These are phyloP conservation scores for Potamilus streckersoni DNA, from an alignment of 1,140 invertebrate species.

Conservation along the genomic window DNA sequence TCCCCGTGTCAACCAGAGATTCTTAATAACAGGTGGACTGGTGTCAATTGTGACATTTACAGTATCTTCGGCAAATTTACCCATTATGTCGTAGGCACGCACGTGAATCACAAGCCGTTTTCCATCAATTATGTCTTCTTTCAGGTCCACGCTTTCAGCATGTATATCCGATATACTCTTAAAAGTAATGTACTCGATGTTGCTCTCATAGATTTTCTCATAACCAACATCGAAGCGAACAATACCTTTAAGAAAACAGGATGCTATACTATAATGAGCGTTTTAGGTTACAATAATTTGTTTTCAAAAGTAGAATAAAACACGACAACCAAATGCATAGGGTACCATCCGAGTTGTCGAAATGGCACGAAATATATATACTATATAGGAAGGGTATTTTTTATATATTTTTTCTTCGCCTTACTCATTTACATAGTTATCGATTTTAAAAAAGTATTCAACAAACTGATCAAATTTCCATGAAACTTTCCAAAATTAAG, in stretches of 20 bases:
- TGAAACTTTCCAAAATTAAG: too few relatives aligned
- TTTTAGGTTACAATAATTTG: not conserved
- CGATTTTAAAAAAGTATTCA: too few relatives aligned
- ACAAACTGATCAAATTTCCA: too few relatives aligned
- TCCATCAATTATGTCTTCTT: constrained; percentile 13
- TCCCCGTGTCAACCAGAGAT: constrained; percentile 18
- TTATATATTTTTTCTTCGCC: not conserved
- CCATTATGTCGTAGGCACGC: constrained; percentile 21
- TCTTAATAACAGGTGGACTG: constrained; percentile 16
- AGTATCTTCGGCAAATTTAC: constrained; percentile 14
- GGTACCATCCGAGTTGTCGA: not conserved
- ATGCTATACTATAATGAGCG: not conserved
- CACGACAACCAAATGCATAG: not conserved
- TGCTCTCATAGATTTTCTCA: not conserved
- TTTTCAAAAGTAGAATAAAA: not conserved
- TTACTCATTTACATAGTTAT: too few relatives aligned
- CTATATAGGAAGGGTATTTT: not conserved
- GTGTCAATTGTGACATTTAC: constrained; percentile 10
- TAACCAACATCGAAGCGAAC: constrained; percentile 6
- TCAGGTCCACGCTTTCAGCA: constrained; percentile 1
- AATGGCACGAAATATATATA: not conserved
- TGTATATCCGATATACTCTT: not conserved
- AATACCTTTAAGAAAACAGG: constrained; percentile 4
- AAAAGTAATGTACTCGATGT: not conserved
- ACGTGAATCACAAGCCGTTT: constrained; percentile 26